These are phyloP conservation scores for Agonopterix alstromeriana DNA, from an alignment of 2,888 invertebrate genomes.

Conservation along the genomic window DNA sequence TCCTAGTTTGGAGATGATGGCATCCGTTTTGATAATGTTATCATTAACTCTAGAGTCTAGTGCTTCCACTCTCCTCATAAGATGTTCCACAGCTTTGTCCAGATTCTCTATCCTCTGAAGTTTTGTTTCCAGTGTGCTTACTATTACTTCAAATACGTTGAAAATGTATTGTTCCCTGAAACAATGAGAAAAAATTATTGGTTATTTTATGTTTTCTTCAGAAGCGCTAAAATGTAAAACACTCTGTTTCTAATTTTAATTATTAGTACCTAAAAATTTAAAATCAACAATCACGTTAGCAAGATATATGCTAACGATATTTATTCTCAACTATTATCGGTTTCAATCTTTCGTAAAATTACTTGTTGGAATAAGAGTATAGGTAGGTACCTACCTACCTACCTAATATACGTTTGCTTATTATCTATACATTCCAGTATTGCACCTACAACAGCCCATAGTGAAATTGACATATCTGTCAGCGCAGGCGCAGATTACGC, in stretches of 20 bases:
- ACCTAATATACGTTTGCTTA: too few species aligned
- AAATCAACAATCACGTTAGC: too few species aligned
- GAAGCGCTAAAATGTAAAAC: too few species aligned
- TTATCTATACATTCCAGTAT: neutral
- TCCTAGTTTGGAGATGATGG: slow-evolving; percentile 85
- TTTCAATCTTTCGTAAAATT: too few species aligned
- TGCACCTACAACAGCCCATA: slow-evolving; percentile 10
- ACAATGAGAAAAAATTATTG: slow-evolving; percentile 35
- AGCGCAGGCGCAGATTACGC: slow-evolving; percentile 22
- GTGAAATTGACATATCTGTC: slow-evolving; percentile 32
- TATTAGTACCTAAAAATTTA: too few species aligned
- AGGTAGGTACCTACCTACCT: too few species aligned
- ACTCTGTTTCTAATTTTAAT: too few species aligned
- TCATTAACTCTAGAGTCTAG: slow-evolving; percentile 88
- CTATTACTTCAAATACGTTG: slow-evolving; percentile 93
- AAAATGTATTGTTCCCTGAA: slow-evolving; percentile 92
- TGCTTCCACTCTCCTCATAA: slow-evolving; percentile 90
- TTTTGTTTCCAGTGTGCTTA: slow-evolving; percentile 91
- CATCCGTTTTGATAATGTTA: slow-evolving; percentile 90
- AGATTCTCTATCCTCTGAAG: slow-evolving; percentile 91
- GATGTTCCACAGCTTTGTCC: slow-evolving; percentile 90
- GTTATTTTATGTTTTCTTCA: too few species aligned
- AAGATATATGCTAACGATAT: too few species aligned
- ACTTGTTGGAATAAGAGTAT: too few species aligned
- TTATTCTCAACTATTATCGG: too few species aligned